These are phyloP conservation scores for Cinclus mexicanus DNA, from an alignment of 2,113 vertebrate genomes.

Conservation along the genomic window DNA sequence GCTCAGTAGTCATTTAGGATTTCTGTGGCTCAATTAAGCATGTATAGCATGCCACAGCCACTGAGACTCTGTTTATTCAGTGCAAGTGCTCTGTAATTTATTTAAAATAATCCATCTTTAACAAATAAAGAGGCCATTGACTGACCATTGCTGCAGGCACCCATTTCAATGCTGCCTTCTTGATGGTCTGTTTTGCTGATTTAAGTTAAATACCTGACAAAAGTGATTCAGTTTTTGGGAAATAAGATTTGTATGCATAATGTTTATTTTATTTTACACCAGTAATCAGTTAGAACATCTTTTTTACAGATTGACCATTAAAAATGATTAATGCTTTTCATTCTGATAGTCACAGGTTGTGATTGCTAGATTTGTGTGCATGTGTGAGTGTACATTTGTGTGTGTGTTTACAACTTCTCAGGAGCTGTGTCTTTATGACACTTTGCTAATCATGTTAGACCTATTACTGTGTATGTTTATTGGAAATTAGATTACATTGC, in stretches of 20 bases:
- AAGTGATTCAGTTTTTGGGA: constrained; percentile 77
- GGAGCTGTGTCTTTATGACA: constrained; percentile 56
- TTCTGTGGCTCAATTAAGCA: constrained; percentile 91
- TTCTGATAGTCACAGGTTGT: constrained; percentile 61
- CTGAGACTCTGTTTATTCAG: constrained; percentile 98
- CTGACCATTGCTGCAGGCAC: constrained; percentile 84
- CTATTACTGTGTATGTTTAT: constrained; percentile 52
- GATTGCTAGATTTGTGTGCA: constrained; percentile 31
- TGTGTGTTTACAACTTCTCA: background rate
- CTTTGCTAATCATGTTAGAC: constrained; percentile 48
- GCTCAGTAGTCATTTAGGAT: constrained; percentile 90
- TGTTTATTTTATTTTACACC: constrained; percentile 74
- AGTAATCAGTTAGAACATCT: constrained; percentile 63
- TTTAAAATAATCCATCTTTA: constrained; percentile 99
- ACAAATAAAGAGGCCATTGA: constrained; percentile 99
- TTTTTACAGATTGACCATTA: constrained; percentile 69
- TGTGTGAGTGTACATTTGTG: background rate
- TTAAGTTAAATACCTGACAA: constrained; percentile 82
- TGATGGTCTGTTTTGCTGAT: constrained; percentile 85
- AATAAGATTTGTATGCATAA: constrained; percentile 69
- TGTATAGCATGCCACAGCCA: constrained; percentile 89
- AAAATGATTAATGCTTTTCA: constrained; percentile 75
- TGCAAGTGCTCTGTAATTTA: constrained; percentile 99
- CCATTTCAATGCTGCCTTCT: constrained; percentile 87
- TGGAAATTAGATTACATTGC: constrained; percentile 67